phyloP scores from a whole-genome alignment of 2,888 invertebrate species.

The Zeuzera pyrina region DNA sequence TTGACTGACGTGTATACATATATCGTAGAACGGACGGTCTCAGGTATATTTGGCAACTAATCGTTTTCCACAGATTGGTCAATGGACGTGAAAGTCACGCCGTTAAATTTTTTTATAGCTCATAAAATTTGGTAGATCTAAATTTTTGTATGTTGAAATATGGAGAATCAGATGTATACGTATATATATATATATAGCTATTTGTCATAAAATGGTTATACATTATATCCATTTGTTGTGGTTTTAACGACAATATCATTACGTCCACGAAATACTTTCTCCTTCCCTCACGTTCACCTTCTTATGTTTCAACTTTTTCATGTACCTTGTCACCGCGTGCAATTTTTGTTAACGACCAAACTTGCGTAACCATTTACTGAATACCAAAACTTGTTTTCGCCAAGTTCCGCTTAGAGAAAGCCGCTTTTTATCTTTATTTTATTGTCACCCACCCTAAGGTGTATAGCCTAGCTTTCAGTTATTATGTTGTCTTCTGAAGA shows the following conservation, averaged over 20 bases:
- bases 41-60: slow-evolving; percentile 37
- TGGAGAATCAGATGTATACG: too few species aligned
- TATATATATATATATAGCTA: too few species aligned
- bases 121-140: slow-evolving; percentile 1
- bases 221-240: too few species aligned
- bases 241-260: slow-evolving; percentile 27
- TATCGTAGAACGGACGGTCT: slow-evolving; percentile 22
- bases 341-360: slow-evolving; percentile 48
- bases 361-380: slow-evolving; percentile 47
- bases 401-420: slow-evolving; percentile 52
- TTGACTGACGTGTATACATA: slow-evolving; percentile 30
- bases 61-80: slow-evolving; percentile 22
- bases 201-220: too few species aligned
- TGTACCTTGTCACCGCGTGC: slow-evolving; percentile 30
- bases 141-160: background rate
- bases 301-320: slow-evolving; percentile 42
- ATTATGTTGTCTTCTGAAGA: too few species aligned
- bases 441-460: slow-evolving; percentile 26
- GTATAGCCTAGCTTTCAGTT: slow-evolving; percentile 27
- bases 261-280: slow-evolving; percentile 43
- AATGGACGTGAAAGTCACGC: slow-evolving; percentile 29
- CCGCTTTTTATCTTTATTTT: slow-evolving; percentile 31
- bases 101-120: slow-evolving; percentile 14
- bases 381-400: slow-evolving; percentile 45
- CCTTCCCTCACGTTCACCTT: slow-evolving; percentile 32